Base-by-base conservation (phyloP, 2,888 invertebrate genomes). In the Helicoverpa assulta region DNA sequence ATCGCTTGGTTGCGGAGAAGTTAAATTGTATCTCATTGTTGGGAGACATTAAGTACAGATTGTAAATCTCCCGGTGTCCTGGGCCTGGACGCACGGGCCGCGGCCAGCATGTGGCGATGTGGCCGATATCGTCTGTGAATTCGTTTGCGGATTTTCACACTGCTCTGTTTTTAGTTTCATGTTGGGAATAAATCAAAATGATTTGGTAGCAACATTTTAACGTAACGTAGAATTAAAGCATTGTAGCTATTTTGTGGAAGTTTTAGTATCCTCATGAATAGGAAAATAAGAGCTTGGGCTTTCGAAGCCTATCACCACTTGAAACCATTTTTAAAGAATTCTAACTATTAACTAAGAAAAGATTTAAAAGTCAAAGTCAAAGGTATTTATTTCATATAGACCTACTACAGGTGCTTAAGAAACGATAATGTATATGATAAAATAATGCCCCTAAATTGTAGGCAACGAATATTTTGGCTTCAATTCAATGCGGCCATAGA, bases 1-100 rank as follows among this genome's bases (percentile, higher is more conserved):
- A 91, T 91, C 83, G 89, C 85, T 89, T 86, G 87, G 91, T 87
- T 88, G 88, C 84, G 85, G 86, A 79, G 87, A 90, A 91, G 92
- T 92, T 92, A 92, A 92, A 93, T 92, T 93, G 92, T 94, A 91
- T 92, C 92, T 93, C 93, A 92, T 93, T 93, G 93, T 93, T 90
- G 88, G 87, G 79, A 89, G 90, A 91, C 92, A 90, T 92, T 94
- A 92, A 93, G 90, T 91, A 90, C 92, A 87, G 90, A 92, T 91
- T 92, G 90, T 94, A 94, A 93, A 93, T 94, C 91, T 93, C 87
- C 81, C 82, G 85, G 86, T 88, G 90, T 89, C 86, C 88, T 80
- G 67, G 77, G 82, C 84, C 87, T 84, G 81, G 78, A 78, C 62
- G 67, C 65, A 29, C 69, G 78, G 53, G 58, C 52, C 52, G 62